Base-by-base conservation (phyloP, 1,140 invertebrate genomes). In the Trichonephila clavata region DNA sequence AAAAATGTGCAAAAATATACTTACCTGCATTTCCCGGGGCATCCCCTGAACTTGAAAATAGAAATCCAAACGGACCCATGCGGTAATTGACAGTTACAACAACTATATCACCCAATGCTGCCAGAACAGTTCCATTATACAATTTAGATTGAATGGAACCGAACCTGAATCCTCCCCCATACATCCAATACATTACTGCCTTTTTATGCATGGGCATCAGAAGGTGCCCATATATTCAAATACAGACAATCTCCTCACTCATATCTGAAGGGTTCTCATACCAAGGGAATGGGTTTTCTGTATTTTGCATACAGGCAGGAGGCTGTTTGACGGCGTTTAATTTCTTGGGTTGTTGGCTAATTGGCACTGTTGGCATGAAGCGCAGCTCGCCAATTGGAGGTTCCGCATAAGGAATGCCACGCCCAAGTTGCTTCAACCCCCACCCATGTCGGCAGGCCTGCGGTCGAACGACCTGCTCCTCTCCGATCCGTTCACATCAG, bases 41-140 rank as follows among this genome's bases (percentile, higher is more conserved):
- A 95, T 98, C 98, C 93, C 98, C 97, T 96, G 99, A 98, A 0
- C 97, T 98, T 1, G 98, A 99, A 89, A 98, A 98, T 0, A 99
- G 96, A 96, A 99, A 99, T 65, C 98, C 98, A 81, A 99, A 96
- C 94, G 98, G 98, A 86, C 99, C 99, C 1, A 99, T 96, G 27
- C 99, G 97, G 96, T 99, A 99, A 95, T 99, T 99, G 80, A 99
- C 97, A 0, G 99, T 98, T 0, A 99, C 98, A 0, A 99, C 98
- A 1, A 99, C 97, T 1, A 99, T 98, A 94, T 98, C 97, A 92
- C 98, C 98, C 96, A 98, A 98, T 1, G 97, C 98, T 4, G 98
- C 98, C 95, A 99, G 95, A 94, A 99, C 97, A 94, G 99, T 98
- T 0, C 97, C 98, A 10, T 98, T 98, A 95, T 99, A 99, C 27